Evolutionary conservation across 2,888 invertebrate species (phyloP), one percentile per base, ranked within the genome.

Genomic region (Yponomeuta cagnagella): DNA sequence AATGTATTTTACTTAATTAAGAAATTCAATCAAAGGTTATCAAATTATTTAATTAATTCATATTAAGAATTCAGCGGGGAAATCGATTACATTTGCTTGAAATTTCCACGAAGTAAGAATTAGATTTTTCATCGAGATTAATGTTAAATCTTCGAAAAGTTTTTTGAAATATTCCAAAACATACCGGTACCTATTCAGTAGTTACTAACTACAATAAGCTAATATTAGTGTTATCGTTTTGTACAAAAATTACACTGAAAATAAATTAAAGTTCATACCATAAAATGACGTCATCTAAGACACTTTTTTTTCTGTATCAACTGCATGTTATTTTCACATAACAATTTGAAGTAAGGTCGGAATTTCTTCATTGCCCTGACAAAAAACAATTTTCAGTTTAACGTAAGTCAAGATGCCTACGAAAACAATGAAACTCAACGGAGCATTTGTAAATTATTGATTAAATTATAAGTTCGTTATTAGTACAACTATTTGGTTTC

Each of bases 401-500:
- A 9, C 15, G 12, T 15, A 43, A 43, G 15, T 58, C 52, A 58
- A 58, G 15, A 1, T 58, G 15, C 12, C 15, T 58, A 58, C 52
- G 52, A 58, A 58, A 2, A 58, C 12, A 15, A 58, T 58, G 5
- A 15, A 58, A 58, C 52, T 58, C 30, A 30, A 65, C 67, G 67
- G 37, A 43, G 4, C 37, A 80, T 78, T 77, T 85, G 83, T 85
- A 84, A 81, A 83, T 81, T 83, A 84, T 82, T 81, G 76, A 83
- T 79, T 83, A 81, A 82, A 86, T 83, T 86, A 86, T 83, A 84
- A 58, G 83, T 82, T 80, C 79, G 80, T 83, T 84, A 81, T 79
- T 83, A 86, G 84, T 80, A 79, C 75, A 80, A 48, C 72, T 71
- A 48, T 72, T 72, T 73, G 74, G 82, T 83, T 85, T 76, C 80